Percentiles rank a stretch among this genome's conserved stretches.
Conservation (phyloP, 23 tunicate genomes). For the Diplosoma virens region DNA sequence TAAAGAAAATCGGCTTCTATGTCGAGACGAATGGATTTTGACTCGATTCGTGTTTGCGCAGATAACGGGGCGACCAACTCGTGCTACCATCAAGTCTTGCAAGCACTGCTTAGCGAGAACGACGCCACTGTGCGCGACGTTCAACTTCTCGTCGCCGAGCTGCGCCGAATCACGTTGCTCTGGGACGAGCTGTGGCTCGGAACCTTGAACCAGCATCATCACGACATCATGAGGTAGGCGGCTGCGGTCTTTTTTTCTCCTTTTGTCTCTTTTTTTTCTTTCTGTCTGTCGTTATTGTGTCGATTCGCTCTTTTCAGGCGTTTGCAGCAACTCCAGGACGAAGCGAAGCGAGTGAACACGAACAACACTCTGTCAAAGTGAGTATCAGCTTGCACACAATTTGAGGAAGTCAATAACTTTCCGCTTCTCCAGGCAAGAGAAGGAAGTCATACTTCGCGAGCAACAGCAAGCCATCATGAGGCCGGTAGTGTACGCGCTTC, state of each 20-base stretch:
- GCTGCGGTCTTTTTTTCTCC: no score
- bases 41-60: not conserved
- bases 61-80: constrained; percentile 46
- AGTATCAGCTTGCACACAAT: constrained; percentile 12
- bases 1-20: no score
- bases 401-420: no score
- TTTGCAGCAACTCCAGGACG: constrained; percentile 83
- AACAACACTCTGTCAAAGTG: constrained; percentile 76
- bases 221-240: constrained; percentile 88
- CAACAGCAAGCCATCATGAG: constrained; percentile 95
- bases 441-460: constrained; percentile 62
- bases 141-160: constrained; percentile 73
- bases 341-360: constrained; percentile 91
- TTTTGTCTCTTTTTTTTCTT: no score
- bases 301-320: no score
- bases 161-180: constrained; percentile 81
- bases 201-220: constrained; percentile 85
- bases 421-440: constrained; percentile 36
- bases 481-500: constrained; percentile 87
- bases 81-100: constrained; percentile 79
- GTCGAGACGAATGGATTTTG: no score
- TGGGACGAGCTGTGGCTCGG: constrained; percentile 99
- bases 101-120: constrained; percentile 51
- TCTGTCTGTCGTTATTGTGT: not conserved
- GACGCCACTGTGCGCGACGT: constrained; percentile 70